phyloP scores from a whole-genome alignment of 2,888 invertebrate species.

The Eupithecia tripunctaria region DNA sequence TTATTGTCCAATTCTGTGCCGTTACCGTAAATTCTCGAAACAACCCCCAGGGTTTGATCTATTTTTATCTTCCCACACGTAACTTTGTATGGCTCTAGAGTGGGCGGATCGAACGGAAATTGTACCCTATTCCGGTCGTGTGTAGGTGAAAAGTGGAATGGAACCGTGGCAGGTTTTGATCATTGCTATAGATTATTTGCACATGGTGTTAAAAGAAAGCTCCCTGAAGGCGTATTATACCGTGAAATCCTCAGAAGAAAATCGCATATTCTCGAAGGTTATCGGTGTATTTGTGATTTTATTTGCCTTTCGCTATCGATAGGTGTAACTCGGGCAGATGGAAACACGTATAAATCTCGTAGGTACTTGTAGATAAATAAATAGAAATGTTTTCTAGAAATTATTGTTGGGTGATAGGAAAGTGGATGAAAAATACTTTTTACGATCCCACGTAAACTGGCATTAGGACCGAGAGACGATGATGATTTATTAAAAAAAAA shows the following conservation, averaged over 20 bases:
- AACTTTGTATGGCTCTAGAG: conserved; percentile 28
- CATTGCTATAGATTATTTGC: conserved; percentile 22
- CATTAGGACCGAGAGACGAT: too few relatives aligned
- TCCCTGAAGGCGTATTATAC: conserved; percentile 8
- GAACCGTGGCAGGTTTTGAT: conserved; percentile 29
- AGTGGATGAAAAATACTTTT: neutral
- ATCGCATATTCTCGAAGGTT: conserved; percentile 2
- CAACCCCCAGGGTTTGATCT: conserved; percentile 48
- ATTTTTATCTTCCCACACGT: conserved; percentile 47
- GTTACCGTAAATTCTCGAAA: conserved; percentile 47
- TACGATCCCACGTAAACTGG: too few relatives aligned
- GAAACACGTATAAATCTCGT: neutral
- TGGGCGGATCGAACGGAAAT: conserved; percentile 32
- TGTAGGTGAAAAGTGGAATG: conserved; percentile 28
- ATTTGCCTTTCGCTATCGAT: neutral
- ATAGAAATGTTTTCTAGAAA: neutral
- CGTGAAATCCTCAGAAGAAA: conserved; percentile 5
- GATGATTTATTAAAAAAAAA: neutral
- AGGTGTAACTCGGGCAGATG: neutral
- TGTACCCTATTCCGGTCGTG: conserved; percentile 35
- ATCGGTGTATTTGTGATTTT: neutral
- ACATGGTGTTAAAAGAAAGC: conserved; percentile 30
- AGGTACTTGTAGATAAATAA: neutral
- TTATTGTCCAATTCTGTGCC: conserved; percentile 46
- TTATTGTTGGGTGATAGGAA: neutral